phyloP scores from a whole-genome alignment of 2,113 vertebrate species.

The Rafetus swinhoei region DNA sequence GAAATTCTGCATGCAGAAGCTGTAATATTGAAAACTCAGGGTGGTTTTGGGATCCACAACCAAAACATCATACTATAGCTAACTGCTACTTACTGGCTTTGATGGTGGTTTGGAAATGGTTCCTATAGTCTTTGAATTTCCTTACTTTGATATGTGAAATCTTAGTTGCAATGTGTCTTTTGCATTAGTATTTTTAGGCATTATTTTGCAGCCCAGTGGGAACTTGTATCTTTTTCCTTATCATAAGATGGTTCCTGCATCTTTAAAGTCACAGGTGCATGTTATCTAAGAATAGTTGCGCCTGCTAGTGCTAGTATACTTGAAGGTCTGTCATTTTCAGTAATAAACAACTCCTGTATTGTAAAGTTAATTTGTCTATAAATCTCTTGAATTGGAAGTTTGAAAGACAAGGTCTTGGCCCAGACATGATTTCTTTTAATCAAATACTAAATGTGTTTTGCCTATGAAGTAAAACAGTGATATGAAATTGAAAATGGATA shows the following conservation, averaged over 20 bases:
- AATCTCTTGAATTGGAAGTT: slow-evolving; percentile 14
- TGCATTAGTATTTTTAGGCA: not conserved
- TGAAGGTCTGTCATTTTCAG: slow-evolving; percentile 11
- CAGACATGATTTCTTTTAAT: not conserved
- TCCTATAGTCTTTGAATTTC: not conserved
- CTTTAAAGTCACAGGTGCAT: not conserved
- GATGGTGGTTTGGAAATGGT: not conserved
- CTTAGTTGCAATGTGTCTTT: not conserved
- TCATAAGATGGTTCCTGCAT: not conserved
- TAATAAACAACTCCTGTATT: not conserved
- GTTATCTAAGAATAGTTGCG: not conserved
- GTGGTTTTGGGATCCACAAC: not conserved
- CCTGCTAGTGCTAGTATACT: not conserved
- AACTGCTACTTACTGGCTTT: fast-evolving
- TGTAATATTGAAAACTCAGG: not conserved
- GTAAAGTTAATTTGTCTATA: slow-evolving; percentile 28
- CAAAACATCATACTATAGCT: not conserved
- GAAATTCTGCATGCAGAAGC: fast-evolving
- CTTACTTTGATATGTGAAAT: not conserved
- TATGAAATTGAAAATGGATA: not conserved
- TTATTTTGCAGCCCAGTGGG: not conserved
- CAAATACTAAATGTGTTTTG: not conserved
- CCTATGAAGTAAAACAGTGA: not conserved
- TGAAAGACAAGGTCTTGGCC: slow-evolving; percentile 7
- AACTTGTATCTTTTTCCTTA: not conserved